phyloP scores from a whole-genome alignment of 2,888 invertebrate genomes.

The Eristalis intricaria region DNA sequence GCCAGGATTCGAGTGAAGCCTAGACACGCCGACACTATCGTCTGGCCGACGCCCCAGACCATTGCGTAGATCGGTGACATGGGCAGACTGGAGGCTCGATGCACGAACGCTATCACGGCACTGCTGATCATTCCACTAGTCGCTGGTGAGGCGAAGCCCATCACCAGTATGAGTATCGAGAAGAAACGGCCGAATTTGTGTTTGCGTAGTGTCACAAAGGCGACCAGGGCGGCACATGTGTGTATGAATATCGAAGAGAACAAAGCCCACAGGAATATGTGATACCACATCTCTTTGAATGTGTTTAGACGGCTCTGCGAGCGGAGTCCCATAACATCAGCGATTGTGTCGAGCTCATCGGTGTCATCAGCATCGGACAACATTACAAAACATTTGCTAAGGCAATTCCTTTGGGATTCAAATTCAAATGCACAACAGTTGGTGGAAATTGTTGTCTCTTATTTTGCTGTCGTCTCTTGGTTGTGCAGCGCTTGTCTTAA shows the following conservation, averaged over 20 bases:
- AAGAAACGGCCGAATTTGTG: constrained; percentile 98
- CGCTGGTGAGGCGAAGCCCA: constrained; percentile 94
- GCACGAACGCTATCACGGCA: constrained; percentile 96
- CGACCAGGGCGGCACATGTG: constrained; percentile 93
- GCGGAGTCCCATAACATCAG: constrained; percentile 86
- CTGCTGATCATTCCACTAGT: constrained; percentile 94
- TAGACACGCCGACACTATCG: constrained; percentile 92
- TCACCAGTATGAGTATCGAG: constrained; percentile 91
- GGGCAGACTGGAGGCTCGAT: constrained; percentile 92
- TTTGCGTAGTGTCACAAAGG: constrained; percentile 94
- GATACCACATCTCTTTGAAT: constrained; percentile 97
- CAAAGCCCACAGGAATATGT: constrained; percentile 97
- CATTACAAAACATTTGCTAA: constrained; percentile 75
- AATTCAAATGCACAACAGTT: constrained; percentile 18
- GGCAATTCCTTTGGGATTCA: constrained; percentile 35
- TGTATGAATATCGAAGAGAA: constrained; percentile 97
- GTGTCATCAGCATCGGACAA: constrained; percentile 78
- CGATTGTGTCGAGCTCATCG: constrained; percentile 86
- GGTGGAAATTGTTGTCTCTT: constrained; percentile 29
- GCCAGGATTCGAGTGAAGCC: constrained; percentile 97
- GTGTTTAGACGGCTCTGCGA: constrained; percentile 86
- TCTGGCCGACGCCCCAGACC: constrained; percentile 97
- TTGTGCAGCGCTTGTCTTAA: constrained; percentile 8
- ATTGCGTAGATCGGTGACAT: constrained; percentile 96
- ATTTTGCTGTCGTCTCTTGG: not conserved